phyloP scores from a whole-genome alignment of 2,888 invertebrate genomes.

The Caenorhabditis angaria region DNA sequence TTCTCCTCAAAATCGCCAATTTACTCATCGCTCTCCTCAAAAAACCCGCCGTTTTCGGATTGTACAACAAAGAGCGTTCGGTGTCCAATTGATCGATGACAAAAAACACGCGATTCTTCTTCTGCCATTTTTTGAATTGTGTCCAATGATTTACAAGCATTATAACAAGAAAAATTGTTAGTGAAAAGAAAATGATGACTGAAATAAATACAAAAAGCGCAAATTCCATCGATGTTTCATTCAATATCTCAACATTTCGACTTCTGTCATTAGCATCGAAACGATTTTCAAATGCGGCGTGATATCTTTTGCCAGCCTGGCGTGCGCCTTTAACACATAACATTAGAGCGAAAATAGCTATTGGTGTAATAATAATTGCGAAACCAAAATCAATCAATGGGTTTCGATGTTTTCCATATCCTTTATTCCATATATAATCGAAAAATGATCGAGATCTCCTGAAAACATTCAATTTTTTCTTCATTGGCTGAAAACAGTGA shows the following conservation, averaged over 20 bases:
- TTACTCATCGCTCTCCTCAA: too few relatives aligned
- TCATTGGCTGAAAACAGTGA: slow-evolving; percentile 49
- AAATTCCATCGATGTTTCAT: slow-evolving; percentile 42
- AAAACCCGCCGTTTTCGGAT: too few relatives aligned
- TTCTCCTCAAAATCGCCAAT: too few relatives aligned
- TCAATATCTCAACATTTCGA: slow-evolving; percentile 29
- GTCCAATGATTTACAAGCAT: slow-evolving; percentile 17
- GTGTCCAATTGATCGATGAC: slow-evolving; percentile 48
- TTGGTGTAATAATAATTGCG: slow-evolving; percentile 77
- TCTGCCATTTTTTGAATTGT: slow-evolving; percentile 39
- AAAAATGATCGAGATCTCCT: slow-evolving; percentile 73
- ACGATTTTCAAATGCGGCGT: slow-evolving; percentile 35
- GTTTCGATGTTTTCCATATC: slow-evolving; percentile 67
- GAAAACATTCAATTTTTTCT: slow-evolving; percentile 12
- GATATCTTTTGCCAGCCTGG: slow-evolving; percentile 33
- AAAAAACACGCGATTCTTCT: slow-evolving; percentile 34
- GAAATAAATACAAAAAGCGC: slow-evolving; percentile 31
- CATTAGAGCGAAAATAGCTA: slow-evolving; percentile 76
- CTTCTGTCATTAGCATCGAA: slow-evolving; percentile 17
- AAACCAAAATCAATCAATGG: slow-evolving; percentile 76
- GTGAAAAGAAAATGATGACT: slow-evolving; percentile 35
- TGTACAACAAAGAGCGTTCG: slow-evolving; percentile 43
- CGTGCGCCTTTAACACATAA: slow-evolving; percentile 72
- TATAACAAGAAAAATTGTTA: slow-evolving; percentile 17
- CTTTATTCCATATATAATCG: slow-evolving; percentile 36